Base-by-base conservation (phyloP, 1,140 invertebrate species). In the Oppia nitens region DNA sequence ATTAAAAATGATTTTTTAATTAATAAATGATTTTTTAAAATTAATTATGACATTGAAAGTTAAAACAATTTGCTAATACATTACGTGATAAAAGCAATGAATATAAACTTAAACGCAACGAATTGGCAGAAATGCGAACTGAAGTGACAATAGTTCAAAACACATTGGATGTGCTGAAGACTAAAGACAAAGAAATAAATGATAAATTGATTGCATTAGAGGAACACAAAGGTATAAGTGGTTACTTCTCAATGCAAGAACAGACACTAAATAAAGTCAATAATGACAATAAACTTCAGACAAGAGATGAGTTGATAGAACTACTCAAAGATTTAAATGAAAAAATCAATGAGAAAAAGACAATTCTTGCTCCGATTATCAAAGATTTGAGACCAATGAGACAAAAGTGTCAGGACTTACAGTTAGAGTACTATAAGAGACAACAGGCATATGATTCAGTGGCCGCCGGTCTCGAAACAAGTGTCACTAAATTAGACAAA, bases 61-160 rank as follows among this genome's bases (percentile, higher is more conserved):
- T 88, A 64, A 87, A 88, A 69, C 77, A 80, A 60, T 90, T 87
- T 69, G 82, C 89, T 0, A 82, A 80, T 67, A 80, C 82, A 64
- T 68, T 89, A 24, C 76, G 85, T 53, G 79, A 80, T 45, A 86
- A 85, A 66, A 85, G 83, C 66, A 81, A 80, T 2, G 72, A 83
- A 0, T 89, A 89, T 67, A 89, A 88, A 70, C 77, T 82, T 64
- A 83, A 83, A 65, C 74, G 81, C 66, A 77, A 82, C 6, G 81
- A 84, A 69, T 69, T 87, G 49, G 77, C 81, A 40, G 80, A 82
- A 50, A 69, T 84, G 21, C 79, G 81, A 71, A 83, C 84, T 20
- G 81, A 83, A 69, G 71, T 70, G 64, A 81, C 81, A 11, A 76
- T 83, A 2, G 66, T 85, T 1, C 73, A 75, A 57, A 71, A 82